Evolutionary conservation across 2,113 vertebrate genomes (phyloP), one percentile per base, ranked within the genome.

Genomic region (Reinhardtius hippoglossoides): DNA sequence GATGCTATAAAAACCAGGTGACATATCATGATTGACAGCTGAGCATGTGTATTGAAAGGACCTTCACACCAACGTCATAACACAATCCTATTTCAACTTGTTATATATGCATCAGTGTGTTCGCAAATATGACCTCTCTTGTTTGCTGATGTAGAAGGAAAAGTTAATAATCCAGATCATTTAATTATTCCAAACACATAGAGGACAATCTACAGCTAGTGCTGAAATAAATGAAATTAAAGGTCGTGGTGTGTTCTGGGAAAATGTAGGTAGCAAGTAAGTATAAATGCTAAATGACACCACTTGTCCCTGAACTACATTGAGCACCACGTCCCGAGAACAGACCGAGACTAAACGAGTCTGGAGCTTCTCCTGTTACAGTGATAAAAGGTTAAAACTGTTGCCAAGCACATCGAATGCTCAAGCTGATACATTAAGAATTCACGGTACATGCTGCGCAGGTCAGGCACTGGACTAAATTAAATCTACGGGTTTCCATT

Each of bases 351-450:
- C 57, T 2, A 44, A 26, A 15, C 1, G 6, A 75, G 40, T 48
- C 48, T 16, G 77, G 68, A 62, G 57, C 54, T 59, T 73, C n/a
- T 69, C 64, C 72, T 54, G n/a, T 40, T 62, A 71, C 74, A 44
- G 40, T 37, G 70, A 78, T 67, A 81, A 65, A 63, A 57, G 21
- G 70, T 73, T 67, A 78, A 61, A 59, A 57, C 26, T 23, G 14
- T 26, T 80, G 48, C 76, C 79, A 80, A 67, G 27, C 44, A 83
- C 27, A 71, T 83, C 31, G 74, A 65, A 78, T 35, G 18, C 27
- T 26, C 57, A 52, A 57, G 10, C 44, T 64, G 57, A 59, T 52
- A 48, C 14, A 48, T 71, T 61, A 46, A 2, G 8, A 26, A 77
- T 20, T 46, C 18, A 70, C 14, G 40, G 27, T 72, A 67, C 9